phyloP scores from a whole-genome alignment of 1,140 invertebrate genomes.

The roundworm (Caenorhabditis elegans) region DNA sequence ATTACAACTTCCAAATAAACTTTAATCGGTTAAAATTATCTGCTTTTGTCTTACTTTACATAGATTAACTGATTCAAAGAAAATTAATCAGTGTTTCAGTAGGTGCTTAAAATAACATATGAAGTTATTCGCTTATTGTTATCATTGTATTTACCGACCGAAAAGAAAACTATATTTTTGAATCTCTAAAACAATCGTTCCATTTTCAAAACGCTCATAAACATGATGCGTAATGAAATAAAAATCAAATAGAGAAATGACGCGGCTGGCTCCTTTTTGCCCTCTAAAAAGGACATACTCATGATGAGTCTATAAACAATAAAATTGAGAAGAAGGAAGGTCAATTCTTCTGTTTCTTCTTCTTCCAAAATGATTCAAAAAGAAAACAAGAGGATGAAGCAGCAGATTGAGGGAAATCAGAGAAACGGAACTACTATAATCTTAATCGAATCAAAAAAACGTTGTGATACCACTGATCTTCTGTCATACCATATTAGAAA shows the following conservation, averaged over 20 bases:
- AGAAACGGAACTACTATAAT: neutral
- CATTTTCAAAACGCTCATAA: neutral
- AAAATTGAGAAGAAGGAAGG: constrained; percentile 22
- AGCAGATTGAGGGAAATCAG: neutral
- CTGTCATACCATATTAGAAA: constrained; percentile 12
- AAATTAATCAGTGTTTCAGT: too few species aligned
- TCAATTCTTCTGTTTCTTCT: neutral
- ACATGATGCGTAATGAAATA: neutral
- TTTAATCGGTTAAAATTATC: too few species aligned
- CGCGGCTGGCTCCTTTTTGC: constrained; percentile 1
- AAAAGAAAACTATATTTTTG: too few species aligned
- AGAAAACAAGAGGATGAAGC: neutral
- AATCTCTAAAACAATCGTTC: too few species aligned
- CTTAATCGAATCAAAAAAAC: neutral
- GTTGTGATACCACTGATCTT: neutral
- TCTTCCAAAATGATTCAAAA: neutral
- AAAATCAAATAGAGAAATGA: neutral
- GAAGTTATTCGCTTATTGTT: too few species aligned
- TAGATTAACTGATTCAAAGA: too few species aligned
- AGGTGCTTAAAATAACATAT: too few species aligned
- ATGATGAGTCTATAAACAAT: constrained; percentile 20
- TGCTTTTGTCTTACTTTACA: too few species aligned
- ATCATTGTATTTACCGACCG: too few species aligned
- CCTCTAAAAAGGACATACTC: constrained; percentile 2
- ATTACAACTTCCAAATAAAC: too few species aligned